phyloP scores from a whole-genome alignment of 2,888 invertebrate genomes.

The Notodonta ziczac region DNA sequence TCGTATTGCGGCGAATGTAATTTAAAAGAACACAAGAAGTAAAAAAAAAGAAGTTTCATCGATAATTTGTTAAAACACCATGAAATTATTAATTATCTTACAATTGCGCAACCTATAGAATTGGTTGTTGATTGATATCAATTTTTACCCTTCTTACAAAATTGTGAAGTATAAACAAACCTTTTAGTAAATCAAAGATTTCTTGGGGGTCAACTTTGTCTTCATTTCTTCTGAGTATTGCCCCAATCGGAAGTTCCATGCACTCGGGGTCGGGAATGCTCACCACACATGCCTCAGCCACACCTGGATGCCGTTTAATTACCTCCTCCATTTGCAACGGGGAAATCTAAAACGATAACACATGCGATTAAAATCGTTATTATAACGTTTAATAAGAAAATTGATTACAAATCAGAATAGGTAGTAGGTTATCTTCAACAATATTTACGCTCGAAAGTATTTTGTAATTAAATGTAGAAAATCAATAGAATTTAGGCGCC shows the following conservation, averaged over 20 bases:
- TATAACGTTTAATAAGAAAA: no score
- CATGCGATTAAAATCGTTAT: no score
- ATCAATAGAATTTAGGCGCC: no score
- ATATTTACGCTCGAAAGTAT: background rate
- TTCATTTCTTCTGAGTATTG: constrained; percentile 43
- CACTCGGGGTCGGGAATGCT: constrained; percentile 42
- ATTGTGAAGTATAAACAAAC: constrained; percentile 31
- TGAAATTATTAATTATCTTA: background rate
- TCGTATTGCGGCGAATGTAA: background rate
- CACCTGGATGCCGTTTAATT: constrained; percentile 49
- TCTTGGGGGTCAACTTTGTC: constrained; percentile 45
- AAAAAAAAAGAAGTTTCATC: background rate
- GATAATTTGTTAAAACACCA: background rate
- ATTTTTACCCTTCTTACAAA: no score
- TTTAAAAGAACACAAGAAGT: background rate
- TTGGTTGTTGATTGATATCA: no score
- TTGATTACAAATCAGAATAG: no score
- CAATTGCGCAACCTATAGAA: no score
- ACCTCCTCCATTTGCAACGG: constrained; percentile 54
- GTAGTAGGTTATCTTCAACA: background rate
- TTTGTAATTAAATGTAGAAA: background rate
- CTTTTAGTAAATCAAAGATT: constrained; percentile 50
- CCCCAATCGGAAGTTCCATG: constrained; percentile 52
- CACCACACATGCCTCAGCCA: constrained; percentile 52
- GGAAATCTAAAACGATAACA: constrained; percentile 42